A percentile compares a stretch with the other conserved stretches of the same genome.
Conservation (phyloP, 2,797 vertebrate genomes). For the Melanotaenia trifasciata region DNA sequence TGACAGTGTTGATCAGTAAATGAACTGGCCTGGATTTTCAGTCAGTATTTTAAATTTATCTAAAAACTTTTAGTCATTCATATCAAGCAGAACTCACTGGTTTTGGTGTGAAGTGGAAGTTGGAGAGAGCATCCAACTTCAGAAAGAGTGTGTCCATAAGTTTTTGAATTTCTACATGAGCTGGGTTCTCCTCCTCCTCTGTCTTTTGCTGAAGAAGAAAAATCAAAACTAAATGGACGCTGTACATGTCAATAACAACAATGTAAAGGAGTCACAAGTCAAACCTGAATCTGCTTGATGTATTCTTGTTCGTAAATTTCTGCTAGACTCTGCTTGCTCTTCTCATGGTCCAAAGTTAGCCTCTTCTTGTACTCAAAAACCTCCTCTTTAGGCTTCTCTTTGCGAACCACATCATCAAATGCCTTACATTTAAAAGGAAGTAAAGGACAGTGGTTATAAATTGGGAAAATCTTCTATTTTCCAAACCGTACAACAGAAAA, state of each 20-base stretch:
- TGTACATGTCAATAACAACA: not conserved
- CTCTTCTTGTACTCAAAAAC: conserved; percentile 95
- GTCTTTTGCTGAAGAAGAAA: conserved; percentile 85
- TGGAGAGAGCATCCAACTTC: conserved; percentile 95
- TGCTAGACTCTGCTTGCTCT: conserved; percentile 96
- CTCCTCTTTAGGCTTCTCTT: conserved; percentile 95
- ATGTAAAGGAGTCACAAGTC: conserved; percentile 19
- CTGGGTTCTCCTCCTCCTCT: conserved; percentile 90
- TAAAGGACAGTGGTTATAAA: conserved; percentile 8
- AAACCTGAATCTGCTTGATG: conserved; percentile 92
- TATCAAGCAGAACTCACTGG: conserved; percentile 84
- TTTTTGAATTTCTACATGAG: conserved; percentile 94
- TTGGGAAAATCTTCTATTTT: not conserved
- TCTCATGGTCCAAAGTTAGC: conserved; percentile 93
- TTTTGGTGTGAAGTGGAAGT: conserved; percentile 97
- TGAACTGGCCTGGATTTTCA: not conserved
- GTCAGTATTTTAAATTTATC: not conserved
- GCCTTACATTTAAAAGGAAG: conserved; percentile 78
- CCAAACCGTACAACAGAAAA: not conserved
- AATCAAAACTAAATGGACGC: not conserved
- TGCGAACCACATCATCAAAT: conserved; percentile 95
- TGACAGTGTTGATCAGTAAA: conserved; percentile 3
- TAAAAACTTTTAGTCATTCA: not conserved
- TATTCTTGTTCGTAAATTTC: conserved; percentile 97
- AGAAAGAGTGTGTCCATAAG: conserved; percentile 94